Evolutionary conservation across 2,888 invertebrate species (phyloP).

Genomic region (Notocelia uddmanniana): DNA sequence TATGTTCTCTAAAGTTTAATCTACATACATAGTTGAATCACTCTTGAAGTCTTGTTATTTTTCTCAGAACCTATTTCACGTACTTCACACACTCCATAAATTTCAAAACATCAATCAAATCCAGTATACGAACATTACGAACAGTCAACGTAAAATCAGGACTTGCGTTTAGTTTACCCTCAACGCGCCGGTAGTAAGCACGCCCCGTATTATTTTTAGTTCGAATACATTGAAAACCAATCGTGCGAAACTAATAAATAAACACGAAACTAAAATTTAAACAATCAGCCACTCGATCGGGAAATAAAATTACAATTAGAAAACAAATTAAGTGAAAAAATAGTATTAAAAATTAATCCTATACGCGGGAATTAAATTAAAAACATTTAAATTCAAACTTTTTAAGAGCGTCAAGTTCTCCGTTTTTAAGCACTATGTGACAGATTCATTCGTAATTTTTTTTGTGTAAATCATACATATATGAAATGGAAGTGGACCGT

Average conservation of each 20-base stretch:
- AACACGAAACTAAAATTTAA: too few species aligned
- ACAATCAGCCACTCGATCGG: too few species aligned
- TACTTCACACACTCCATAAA: slow-evolving; percentile 12
- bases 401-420: background rate
- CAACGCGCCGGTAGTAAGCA: slow-evolving; percentile 20
- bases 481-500: slow-evolving; percentile 86
- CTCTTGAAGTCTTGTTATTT: too few species aligned
- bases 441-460: background rate
- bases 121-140: background rate
- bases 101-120: slow-evolving; percentile 17
- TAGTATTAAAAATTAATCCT: too few species aligned
- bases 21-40: too few species aligned
- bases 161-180: slow-evolving; percentile 21
- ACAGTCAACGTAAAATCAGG: background rate
- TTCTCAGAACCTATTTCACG: slow-evolving; percentile 1
- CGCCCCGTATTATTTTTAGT: slow-evolving; percentile 14
- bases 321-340: too few species aligned
- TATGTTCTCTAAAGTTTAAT: too few species aligned
- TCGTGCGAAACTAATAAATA: background rate
- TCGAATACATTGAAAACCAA: background rate
- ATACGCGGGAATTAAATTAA: background rate
- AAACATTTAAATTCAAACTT: background rate
- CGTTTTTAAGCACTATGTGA: background rate
- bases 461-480: slow-evolving; percentile 1
- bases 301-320: too few species aligned